These are phyloP conservation scores for Drosophila pruinosa DNA, from an alignment of 1,140 invertebrate genomes.

Conservation along the genomic window DNA sequence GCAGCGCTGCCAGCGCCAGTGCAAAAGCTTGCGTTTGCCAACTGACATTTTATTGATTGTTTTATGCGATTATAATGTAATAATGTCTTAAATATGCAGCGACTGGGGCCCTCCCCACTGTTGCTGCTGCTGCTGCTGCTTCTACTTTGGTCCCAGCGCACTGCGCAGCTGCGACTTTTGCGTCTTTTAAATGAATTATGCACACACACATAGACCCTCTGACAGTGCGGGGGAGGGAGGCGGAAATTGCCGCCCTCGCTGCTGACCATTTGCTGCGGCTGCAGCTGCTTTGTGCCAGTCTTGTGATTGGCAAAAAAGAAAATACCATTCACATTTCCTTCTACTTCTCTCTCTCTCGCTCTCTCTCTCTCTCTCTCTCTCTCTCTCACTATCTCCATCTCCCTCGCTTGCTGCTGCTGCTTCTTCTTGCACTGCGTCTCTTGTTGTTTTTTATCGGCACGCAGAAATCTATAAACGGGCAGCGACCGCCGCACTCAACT, in stretches of 20 bases:
- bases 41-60: constrained; percentile 81
- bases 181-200: constrained; percentile 56
- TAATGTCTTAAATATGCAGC: constrained; percentile 79
- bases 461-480: constrained; percentile 64
- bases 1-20: constrained; percentile 21
- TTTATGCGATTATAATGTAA: constrained; percentile 82
- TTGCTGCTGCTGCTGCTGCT: background rate
- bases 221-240: background rate
- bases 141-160: constrained; percentile 23
- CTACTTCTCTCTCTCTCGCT: constrained; percentile 1
- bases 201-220: constrained; percentile 28
- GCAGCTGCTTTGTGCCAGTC: constrained; percentile 22
- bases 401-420: background rate
- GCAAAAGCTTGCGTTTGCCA: constrained; percentile 12
- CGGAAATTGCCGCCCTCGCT: constrained; percentile 27
- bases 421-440: background rate
- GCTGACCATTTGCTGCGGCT: constrained; percentile 45
- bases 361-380: background rate
- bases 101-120: background rate
- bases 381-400: background rate
- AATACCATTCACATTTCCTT: constrained; percentile 34
- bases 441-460: constrained; percentile 27
- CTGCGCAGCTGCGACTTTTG: constrained; percentile 72
- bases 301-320: constrained; percentile 69
- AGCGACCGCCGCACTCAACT: constrained; percentile 73